A percentile compares a stretch with the other conserved stretches of the same genome.
Conservation (phyloP, 2,113 vertebrate species). For the Ciconia stormi region DNA sequence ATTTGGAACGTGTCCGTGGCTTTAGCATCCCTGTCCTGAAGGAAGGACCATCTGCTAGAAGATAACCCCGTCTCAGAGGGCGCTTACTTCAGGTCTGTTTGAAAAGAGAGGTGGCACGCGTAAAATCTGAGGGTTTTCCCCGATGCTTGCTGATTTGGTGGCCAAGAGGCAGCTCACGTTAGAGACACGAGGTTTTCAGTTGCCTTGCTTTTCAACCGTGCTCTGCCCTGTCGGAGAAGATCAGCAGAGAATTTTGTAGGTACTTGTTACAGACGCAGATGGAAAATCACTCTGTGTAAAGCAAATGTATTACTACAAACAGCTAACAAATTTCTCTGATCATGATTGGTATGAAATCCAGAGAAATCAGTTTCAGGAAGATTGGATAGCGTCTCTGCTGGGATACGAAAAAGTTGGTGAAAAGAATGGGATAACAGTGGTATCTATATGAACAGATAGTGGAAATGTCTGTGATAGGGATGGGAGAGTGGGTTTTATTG, state of each 20-base stretch:
- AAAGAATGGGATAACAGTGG: background rate
- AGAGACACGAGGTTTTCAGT: background rate
- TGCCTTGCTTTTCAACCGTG: background rate
- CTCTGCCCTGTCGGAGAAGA: background rate
- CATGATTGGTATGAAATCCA: background rate
- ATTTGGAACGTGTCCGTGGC: slow-evolving; percentile 40
- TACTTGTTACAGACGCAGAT: background rate
- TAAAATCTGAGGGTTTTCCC: background rate
- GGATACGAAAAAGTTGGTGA: background rate
- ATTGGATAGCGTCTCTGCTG: background rate
- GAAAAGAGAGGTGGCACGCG: background rate
- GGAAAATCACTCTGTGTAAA: background rate
- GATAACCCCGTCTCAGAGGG: background rate
- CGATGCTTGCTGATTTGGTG: background rate
- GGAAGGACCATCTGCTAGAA: slow-evolving; percentile 47
- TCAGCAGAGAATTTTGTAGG: background rate
- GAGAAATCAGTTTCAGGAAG: background rate
- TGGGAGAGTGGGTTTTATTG: background rate
- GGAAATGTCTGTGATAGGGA: background rate
- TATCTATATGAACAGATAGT: background rate
- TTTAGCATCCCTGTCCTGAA: slow-evolving; percentile 52
- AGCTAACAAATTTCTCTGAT: background rate
- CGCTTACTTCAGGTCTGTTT: background rate
- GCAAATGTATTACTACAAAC: background rate
- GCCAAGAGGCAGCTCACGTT: background rate